Percentiles rank a stretch among this genome's conserved stretches.
These are phyloP conservation scores for Amazona guildingii DNA, from an alignment of 2,113 vertebrate genomes.

Conservation along the genomic window DNA sequence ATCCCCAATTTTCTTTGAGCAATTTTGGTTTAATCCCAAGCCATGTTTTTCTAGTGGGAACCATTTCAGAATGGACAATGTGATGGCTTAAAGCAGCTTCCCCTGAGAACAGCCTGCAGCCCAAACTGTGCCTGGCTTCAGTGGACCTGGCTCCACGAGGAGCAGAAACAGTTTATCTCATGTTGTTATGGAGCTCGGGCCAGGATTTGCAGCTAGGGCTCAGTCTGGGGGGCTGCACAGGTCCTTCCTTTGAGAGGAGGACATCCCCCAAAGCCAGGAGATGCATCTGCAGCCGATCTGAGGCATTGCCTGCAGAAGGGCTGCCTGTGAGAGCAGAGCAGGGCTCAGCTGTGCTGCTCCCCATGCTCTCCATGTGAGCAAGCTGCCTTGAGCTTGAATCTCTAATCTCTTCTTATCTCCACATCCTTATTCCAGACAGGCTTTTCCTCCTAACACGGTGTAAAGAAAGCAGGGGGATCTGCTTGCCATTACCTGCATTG, in stretches of 20 bases:
- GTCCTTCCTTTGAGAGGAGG: neutral
- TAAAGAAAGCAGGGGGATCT: slow-evolving; percentile 22
- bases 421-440: slow-evolving; percentile 48
- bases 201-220: neutral
- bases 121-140: neutral
- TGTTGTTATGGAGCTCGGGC: neutral
- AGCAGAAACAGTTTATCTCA: neutral
- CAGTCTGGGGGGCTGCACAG: neutral
- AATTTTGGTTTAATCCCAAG: neutral
- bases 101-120: neutral
- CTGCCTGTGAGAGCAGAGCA: neutral
- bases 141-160: neutral
- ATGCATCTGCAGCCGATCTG: neutral
- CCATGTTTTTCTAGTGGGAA: neutral
- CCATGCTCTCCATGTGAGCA: neutral
- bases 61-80: neutral
- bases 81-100: neutral
- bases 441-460: slow-evolving; percentile 10
- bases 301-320: neutral
- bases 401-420: slow-evolving; percentile 46
- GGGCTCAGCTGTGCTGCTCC: neutral
- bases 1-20: neutral
- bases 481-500: slow-evolving; percentile 11
- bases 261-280: neutral
- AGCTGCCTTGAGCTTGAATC: neutral